These are phyloP conservation scores for Paedocypris micromegethes DNA, from an alignment of 2,797 vertebrate species.

Conservation along the genomic window DNA sequence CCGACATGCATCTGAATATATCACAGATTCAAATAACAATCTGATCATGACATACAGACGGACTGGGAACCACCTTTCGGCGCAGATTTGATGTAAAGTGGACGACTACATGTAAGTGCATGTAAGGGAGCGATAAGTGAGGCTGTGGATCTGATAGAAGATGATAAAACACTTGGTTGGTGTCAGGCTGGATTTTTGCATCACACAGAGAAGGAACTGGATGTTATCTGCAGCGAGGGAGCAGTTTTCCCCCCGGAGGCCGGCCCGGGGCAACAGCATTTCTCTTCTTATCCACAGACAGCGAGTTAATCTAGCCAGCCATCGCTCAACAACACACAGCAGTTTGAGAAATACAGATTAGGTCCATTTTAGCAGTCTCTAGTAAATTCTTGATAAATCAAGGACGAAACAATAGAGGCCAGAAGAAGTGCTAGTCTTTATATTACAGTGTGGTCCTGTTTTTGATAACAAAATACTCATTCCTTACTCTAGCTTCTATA, in stretches of 20 bases:
- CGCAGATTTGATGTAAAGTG: constrained; percentile 63
- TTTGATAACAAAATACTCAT: no score
- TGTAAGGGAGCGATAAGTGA: constrained; percentile 68
- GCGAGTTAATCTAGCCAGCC: constrained; percentile 44
- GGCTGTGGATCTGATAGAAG: constrained; percentile 64
- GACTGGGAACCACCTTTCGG: constrained; percentile 9
- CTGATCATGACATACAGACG: constrained; percentile 10
- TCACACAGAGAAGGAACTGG: constrained; percentile 61
- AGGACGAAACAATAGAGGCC: no score
- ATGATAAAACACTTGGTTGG: constrained; percentile 71
- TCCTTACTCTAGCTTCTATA: no score
- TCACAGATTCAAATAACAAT: not conserved
- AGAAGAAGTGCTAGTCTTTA: no score
- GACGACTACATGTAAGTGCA: constrained; percentile 67
- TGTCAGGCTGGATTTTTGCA: constrained; percentile 67
- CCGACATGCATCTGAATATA: not conserved
- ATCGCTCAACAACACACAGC: constrained; percentile 30
- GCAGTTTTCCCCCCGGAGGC: constrained; percentile 51
- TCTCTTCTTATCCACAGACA: constrained; percentile 29
- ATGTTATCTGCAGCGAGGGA: constrained; percentile 69
- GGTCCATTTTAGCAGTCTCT: not conserved
- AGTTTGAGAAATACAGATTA: constrained; percentile 10
- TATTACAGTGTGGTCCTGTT: no score
- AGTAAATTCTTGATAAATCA: not conserved
- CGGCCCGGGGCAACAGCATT: constrained; percentile 51